Evolutionary conservation across 2,888 invertebrate genomes (phyloP).

Genomic region (Orthosia cruda): DNA sequence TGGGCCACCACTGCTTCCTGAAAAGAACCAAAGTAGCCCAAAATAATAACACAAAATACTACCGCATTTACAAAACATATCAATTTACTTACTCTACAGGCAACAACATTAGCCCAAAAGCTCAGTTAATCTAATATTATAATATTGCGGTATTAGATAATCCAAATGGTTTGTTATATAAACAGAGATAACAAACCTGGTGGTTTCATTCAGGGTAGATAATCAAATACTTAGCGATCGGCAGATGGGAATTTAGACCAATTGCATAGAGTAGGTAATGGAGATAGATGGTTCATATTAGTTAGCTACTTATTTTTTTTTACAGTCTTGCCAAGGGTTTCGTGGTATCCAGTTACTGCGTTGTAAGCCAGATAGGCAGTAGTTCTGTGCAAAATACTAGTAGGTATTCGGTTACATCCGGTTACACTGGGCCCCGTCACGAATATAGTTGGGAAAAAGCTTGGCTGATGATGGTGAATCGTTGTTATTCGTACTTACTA

Average conservation of each 20-base stretch:
- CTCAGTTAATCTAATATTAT: conserved; percentile 38
- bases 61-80: conserved; percentile 16
- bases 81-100: background rate
- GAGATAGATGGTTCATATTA: background rate
- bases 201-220: conserved; percentile 26
- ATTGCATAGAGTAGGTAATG: conserved; percentile 3
- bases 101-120: conserved; percentile 1
- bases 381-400: too few species aligned
- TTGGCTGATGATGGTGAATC: too few species aligned
- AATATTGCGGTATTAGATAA: conserved; percentile 20
- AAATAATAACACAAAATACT: background rate
- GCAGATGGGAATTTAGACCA: conserved; percentile 11
- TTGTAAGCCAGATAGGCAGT: too few species aligned
- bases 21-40: background rate
- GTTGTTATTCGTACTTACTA: too few species aligned
- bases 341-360: too few species aligned
- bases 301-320: background rate
- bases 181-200: background rate
- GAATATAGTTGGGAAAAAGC: too few species aligned
- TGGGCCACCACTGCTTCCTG: too few species aligned
- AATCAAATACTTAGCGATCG: conserved; percentile 39
- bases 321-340: too few species aligned
- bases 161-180: conserved; percentile 35
- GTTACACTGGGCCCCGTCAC: too few species aligned
- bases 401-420: too few species aligned